Conservation (phyloP, 2,888 invertebrate genomes). For the Amblyjoppa fuscipennis region DNA sequence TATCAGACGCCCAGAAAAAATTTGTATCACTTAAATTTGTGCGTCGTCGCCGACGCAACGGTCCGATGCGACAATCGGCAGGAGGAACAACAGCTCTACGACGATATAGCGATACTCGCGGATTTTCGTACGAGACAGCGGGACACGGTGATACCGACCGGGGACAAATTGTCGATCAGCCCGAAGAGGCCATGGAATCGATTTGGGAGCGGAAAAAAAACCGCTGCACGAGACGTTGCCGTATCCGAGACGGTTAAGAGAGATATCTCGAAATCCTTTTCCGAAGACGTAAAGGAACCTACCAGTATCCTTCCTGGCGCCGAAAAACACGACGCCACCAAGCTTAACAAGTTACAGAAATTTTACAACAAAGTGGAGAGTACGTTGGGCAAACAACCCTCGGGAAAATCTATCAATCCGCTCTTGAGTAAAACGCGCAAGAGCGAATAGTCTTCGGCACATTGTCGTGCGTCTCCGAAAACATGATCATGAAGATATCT, state of each 20-base stretch:
- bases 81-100: constrained; percentile 76
- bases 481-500: background rate
- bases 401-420: constrained; percentile 26
- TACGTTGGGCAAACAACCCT: constrained; percentile 73
- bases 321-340: constrained; percentile 65
- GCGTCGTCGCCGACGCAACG: constrained; percentile 24
- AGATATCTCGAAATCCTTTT: constrained; percentile 47
- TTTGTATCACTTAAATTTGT: constrained; percentile 29
- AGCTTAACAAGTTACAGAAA: constrained; percentile 79
- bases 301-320: constrained; percentile 46
- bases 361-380: constrained; percentile 80
- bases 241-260: constrained; percentile 30
- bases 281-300: constrained; percentile 43
- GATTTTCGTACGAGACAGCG: constrained; percentile 77
- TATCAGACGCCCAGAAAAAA: constrained; percentile 78
- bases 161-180: constrained; percentile 42
- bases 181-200: constrained; percentile 78
- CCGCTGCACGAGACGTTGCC: constrained; percentile 16
- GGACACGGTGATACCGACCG: constrained; percentile 48
- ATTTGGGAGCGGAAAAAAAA: constrained; percentile 73
- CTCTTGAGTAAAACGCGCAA: constrained; percentile 29
- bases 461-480: background rate
- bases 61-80: constrained; percentile 12
- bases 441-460: constrained; percentile 1
- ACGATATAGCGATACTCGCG: constrained; percentile 79